Evolutionary conservation across 2,888 invertebrate species (phyloP).

Genomic region (Acleris laterana): DNA sequence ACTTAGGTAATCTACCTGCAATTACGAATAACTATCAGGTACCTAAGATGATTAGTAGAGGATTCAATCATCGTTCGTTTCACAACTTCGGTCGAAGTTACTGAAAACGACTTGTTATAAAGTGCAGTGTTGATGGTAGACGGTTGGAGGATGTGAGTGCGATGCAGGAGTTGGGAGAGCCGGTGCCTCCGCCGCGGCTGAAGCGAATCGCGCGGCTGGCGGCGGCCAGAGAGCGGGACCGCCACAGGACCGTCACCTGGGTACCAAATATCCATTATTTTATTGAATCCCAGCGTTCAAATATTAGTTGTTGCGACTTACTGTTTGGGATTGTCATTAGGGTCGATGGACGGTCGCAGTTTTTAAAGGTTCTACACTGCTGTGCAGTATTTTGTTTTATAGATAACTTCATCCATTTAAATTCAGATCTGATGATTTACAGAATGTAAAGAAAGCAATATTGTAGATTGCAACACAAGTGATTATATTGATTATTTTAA

Average conservation of each 20-base stretch:
- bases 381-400: too few relatives aligned
- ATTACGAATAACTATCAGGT: background rate
- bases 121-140: conserved; percentile 41
- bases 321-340: too few relatives aligned
- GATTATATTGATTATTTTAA: too few relatives aligned
- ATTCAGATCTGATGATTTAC: too few relatives aligned
- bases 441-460: too few relatives aligned
- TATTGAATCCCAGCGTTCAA: too few relatives aligned
- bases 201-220: conserved; percentile 75
- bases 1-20: background rate
- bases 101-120: conserved; percentile 60
- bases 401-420: too few relatives aligned
- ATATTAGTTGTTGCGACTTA: too few relatives aligned
- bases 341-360: too few relatives aligned
- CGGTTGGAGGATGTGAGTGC: conserved; percentile 45
- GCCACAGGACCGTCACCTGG: conserved; percentile 74
- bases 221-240: conserved; percentile 61
- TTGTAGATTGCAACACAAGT: too few relatives aligned
- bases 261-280: conserved; percentile 50
- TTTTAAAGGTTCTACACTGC: too few relatives aligned
- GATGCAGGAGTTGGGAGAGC: conserved; percentile 50
- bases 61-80: conserved; percentile 50
- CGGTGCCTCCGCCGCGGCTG: conserved; percentile 76
- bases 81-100: conserved; percentile 69
- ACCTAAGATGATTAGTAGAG: conserved; percentile 7